Evolutionary conservation across 2,797 vertebrate genomes (phyloP), one percentile per base, ranked within the genome.

Genomic region (Rhyacichthys aspro): DNA sequence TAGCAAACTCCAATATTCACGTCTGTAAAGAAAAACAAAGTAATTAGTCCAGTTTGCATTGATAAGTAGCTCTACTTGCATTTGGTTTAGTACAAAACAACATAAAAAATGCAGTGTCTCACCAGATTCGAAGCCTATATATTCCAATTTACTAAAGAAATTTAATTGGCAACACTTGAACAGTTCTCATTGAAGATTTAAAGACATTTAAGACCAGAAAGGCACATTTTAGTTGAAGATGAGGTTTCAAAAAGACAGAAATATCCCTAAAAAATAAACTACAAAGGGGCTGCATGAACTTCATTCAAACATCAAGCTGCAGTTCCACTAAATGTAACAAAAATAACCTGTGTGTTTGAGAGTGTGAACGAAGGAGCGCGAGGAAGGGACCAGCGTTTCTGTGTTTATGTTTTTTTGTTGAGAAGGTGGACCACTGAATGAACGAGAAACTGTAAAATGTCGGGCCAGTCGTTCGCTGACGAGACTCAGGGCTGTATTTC

Each of bases 401-500:
- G 63, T 2, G 32, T 69, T 11, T 41, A 1, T 41, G 12, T n/a
- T n/a, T 41, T 41, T 43, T 44, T 23, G 53, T 68, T n/a, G n/a
- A n/a, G 3, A 39, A 19, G 33, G 45, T 39, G 54, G 66, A 70
- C 42, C 53, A 66, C 50, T 45, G 55, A 74, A 55, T 58, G 44
- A 14, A 63, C 43, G 17, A 36, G 17, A 46, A 28, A 3, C 12
- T 15, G 33, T 9, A 16, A 48, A 41, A 53, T 8, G 8, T n/a
- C 4, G 47, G 46, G 41, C 4, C 47, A 28, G 50, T 23, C 15
- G 58, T 76, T 68, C 73, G 59, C 69, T 71, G 70, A 85, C 19
- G 28, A 76, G 87, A 88, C 89, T 92, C 91, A 88, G 89, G 87
- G 80, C 76, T 79, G 69, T 17, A 63, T 73, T 83, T 82, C 71